These are phyloP conservation scores for Adineta ricciae DNA, from an alignment of 2,888 invertebrate genomes.

Conservation along the genomic window DNA sequence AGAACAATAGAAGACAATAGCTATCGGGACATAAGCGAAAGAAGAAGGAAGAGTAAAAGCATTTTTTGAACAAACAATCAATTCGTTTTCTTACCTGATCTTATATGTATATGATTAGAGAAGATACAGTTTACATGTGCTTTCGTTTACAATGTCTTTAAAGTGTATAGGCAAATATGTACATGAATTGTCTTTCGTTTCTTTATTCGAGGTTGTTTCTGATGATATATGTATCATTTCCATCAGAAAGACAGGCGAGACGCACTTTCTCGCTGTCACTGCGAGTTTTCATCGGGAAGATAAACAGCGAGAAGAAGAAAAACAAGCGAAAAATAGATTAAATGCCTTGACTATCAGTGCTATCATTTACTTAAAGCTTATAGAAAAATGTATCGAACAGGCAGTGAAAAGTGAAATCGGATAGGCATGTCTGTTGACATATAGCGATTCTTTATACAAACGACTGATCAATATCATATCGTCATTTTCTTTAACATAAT, in stretches of 20 bases:
- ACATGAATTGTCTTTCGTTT: background rate
- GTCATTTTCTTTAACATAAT: background rate
- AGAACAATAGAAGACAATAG: background rate
- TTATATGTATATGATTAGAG: background rate
- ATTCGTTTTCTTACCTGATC: background rate
- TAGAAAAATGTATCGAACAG: background rate
- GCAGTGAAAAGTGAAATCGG: background rate
- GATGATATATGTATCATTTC: background rate
- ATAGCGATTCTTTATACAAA: background rate
- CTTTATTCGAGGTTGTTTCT: background rate
- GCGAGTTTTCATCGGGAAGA: background rate
- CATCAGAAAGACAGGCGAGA: background rate
- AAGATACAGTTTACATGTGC: background rate
- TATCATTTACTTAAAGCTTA: background rate
- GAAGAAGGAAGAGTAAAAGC: background rate
- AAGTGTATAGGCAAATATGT: background rate
- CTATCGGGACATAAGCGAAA: background rate
- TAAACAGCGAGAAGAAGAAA: background rate
- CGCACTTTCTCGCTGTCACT: background rate
- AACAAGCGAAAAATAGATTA: background rate
- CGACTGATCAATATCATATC: background rate
- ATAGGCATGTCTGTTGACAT: background rate
- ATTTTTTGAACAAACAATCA: background rate
- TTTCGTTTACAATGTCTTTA: background rate
- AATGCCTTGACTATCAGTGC: background rate